Evolutionary conservation across 1,140 invertebrate genomes (phyloP).

Genomic region (Mesaphorura yosii): DNA sequence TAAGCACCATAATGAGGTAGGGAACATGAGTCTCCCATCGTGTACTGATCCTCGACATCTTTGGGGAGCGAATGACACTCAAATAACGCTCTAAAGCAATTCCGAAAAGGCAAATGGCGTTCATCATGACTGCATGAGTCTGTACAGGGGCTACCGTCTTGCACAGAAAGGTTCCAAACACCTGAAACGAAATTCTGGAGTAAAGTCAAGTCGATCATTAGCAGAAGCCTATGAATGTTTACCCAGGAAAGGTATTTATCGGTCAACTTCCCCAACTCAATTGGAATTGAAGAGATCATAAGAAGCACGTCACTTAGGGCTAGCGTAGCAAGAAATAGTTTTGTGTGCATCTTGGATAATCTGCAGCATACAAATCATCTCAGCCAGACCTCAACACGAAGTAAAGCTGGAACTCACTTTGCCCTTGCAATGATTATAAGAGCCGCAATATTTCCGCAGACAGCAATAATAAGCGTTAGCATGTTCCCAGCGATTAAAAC

Average conservation of each 20-base stretch:
- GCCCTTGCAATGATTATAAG: conserved; percentile 17
- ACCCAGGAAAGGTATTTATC: conserved; percentile 21
- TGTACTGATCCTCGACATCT: background rate
- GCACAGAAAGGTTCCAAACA: conserved; percentile 18
- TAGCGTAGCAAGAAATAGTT: conserved; percentile 11
- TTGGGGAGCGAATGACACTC: conserved; percentile 10
- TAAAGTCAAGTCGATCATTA: background rate
- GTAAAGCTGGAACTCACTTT: conserved; percentile 3
- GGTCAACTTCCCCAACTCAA: conserved; percentile 11
- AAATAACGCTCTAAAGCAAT: conserved; percentile 26
- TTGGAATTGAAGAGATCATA: conserved; percentile 3
- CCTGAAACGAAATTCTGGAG: background rate
- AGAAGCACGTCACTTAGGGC: conserved; percentile 19
- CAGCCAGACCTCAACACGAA: background rate
- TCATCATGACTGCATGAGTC: conserved; percentile 14
- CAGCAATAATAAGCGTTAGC: conserved; percentile 20
- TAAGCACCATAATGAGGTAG: background rate
- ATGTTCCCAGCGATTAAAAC: conserved; percentile 22
- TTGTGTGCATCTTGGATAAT: conserved; percentile 10
- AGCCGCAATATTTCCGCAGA: conserved; percentile 26
- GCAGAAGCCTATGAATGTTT: background rate
- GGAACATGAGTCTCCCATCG: conserved; percentile 4
- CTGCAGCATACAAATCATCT: background rate
- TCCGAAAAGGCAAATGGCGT: conserved; percentile 19
- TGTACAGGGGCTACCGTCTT: conserved; percentile 8